These are phyloP conservation scores for Nymphalis io DNA, from an alignment of 1,140 invertebrate species.

Conservation along the genomic window DNA sequence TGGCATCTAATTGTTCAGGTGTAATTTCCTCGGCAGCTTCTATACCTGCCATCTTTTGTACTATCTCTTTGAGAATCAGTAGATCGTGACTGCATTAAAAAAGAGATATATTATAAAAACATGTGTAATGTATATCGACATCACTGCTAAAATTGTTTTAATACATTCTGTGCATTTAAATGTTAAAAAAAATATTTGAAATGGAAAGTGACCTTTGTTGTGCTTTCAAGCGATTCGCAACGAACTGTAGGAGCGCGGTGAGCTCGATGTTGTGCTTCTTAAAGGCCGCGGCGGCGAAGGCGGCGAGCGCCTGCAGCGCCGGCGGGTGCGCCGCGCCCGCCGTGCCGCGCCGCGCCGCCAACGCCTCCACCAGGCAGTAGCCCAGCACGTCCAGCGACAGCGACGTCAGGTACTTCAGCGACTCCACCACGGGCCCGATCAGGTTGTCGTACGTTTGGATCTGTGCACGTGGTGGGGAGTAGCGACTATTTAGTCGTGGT, in stretches of 20 bases:
- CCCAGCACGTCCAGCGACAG: conserved; percentile 98
- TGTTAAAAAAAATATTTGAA: neutral
- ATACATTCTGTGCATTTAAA: no score
- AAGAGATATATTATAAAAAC: neutral
- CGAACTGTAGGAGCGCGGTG: conserved; percentile 96
- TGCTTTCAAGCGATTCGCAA: conserved; percentile 97
- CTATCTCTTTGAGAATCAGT: conserved; percentile 97
- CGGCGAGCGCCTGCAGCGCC: conserved; percentile 97
- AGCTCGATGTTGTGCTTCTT: conserved; percentile 99
- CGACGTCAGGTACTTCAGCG: conserved; percentile 97
- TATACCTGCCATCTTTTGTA: conserved; percentile 99
- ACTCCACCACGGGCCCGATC: conserved; percentile 97
- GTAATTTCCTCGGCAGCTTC: conserved; percentile 98
- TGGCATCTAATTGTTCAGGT: conserved; percentile 96
- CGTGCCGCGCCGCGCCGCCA: conserved; percentile 89
- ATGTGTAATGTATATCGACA: no score
- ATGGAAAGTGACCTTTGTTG: conserved; percentile 89
- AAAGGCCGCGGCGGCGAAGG: conserved; percentile 96
- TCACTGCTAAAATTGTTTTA: neutral
- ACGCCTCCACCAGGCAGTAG: conserved; percentile 96
- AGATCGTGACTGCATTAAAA: conserved; percentile 89
- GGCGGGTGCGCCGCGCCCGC: conserved; percentile 95
- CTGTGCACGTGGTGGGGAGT: conserved; percentile 79
- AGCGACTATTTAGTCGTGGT: conserved; percentile 43
- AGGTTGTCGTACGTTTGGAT: conserved; percentile 99